phyloP scores from a whole-genome alignment of 1,140 invertebrate genomes.

The Brachionus calyciflorus region DNA sequence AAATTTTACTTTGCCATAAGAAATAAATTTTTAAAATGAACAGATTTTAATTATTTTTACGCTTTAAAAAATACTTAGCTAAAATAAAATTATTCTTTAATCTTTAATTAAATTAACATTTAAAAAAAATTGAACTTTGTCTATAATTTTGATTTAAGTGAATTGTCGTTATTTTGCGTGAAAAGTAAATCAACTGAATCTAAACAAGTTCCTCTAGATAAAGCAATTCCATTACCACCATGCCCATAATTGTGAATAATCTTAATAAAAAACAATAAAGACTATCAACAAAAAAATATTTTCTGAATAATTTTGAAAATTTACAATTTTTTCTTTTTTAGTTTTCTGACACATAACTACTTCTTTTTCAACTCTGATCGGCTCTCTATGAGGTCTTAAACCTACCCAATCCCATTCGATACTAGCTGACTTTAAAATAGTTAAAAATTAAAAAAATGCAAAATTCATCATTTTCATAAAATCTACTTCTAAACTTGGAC shows the following conservation, averaged over 20 bases:
- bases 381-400: constrained; percentile 71
- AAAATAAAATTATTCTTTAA: too few species aligned
- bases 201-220: constrained; percentile 77
- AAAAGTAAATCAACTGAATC: constrained; percentile 70
- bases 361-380: constrained; percentile 71
- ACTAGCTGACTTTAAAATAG: constrained; percentile 51
- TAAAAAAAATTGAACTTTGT: too few species aligned
- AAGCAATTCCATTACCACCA: constrained; percentile 81
- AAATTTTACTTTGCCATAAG: too few species aligned
- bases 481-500: constrained; percentile 67
- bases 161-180: background rate
- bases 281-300: background rate
- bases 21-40: too few species aligned
- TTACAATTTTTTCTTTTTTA: constrained; percentile 37
- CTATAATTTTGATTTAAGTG: constrained; percentile 42
- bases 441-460: background rate
- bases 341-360: background rate
- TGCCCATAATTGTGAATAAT: constrained; percentile 87
- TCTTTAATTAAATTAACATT: too few species aligned
- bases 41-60: too few species aligned
- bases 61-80: too few species aligned
- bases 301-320: background rate
- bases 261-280: background rate
- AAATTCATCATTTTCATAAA: background rate
- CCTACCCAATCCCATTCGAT: constrained; percentile 69